Evolutionary conservation across 2,888 invertebrate species (phyloP), one percentile per base, ranked within the genome.

Genomic region (Buathra laborator): DNA sequence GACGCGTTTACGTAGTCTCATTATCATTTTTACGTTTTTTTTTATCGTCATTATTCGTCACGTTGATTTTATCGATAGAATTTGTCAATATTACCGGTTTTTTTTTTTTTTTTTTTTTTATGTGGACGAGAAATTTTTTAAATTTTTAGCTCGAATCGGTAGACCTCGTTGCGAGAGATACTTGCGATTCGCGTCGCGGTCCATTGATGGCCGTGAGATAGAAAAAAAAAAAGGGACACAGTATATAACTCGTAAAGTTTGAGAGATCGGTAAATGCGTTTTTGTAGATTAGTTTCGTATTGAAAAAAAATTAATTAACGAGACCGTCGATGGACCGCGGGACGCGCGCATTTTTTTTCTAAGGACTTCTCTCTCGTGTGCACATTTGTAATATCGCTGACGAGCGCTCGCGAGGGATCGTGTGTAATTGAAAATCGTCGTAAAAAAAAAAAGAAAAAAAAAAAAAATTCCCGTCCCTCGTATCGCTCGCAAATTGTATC

Each of bases 121-220:
- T 56, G 32, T 51, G 3, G 16, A 51, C 16, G 51, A 14, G 24
- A 68, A 46, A 75, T 37, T 59, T 87, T 87, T 89, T 1, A 87
- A 89, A 84, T 87, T 91, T 89, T 88, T 88, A 53, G 78, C 89
- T 92, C 91, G 90, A 90, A 29, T 89, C 87, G 87, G 89, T 86
- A 85, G 87, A 89, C 37, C 82, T 85, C 44, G 62, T 70, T 53
- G 44, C 59, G 43, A 74, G 59, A 29, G 59, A 74, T 14, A 76
- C n/a, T 77, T 67, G 10, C 24, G 7, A 72, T 71, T 29, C 72
- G 62, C 71, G 82, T 82, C 72, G 78, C 67, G 78, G 78, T 62
- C 56, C 87, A 80, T 75, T 82, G 87, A 82, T 78, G 59, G 64
- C 16, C 68, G 53, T 64, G 51, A 59, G 12, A 43, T 9, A 12